phyloP scores from a whole-genome alignment of 2,888 invertebrate species.

The Cremastinae sp. region DNA sequence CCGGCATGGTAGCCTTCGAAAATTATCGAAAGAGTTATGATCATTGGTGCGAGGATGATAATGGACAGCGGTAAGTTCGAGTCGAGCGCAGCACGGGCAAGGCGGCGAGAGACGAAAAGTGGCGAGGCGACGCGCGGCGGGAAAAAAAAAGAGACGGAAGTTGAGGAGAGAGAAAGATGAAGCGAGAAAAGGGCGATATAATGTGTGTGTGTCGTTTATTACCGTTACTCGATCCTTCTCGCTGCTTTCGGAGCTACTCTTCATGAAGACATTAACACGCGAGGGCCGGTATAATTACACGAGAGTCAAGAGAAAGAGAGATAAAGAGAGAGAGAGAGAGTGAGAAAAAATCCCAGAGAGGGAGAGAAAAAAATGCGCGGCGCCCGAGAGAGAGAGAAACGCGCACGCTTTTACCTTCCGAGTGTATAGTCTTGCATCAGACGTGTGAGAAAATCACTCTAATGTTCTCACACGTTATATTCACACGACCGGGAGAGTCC shows the following conservation, averaged over 20 bases:
- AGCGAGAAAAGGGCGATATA: too few species aligned
- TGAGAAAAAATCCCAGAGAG: constrained; percentile 64
- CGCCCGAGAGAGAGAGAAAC: constrained; percentile 60
- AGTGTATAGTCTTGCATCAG: constrained; percentile 18
- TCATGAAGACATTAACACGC: constrained; percentile 75
- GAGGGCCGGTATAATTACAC: constrained; percentile 70
- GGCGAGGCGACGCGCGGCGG: constrained; percentile 24
- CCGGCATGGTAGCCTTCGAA: neutral
- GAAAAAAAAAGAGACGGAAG: neutral
- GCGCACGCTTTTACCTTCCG: constrained; percentile 21
- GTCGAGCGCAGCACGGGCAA: neutral
- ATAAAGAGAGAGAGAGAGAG: constrained; percentile 60
- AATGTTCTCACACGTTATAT: too few species aligned
- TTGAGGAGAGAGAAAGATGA: neutral
- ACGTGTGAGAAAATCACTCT: neutral
- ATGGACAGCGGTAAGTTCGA: neutral
- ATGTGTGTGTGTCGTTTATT: constrained; percentile 22
- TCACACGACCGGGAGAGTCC: too few species aligned
- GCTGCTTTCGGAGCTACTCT: constrained; percentile 47
- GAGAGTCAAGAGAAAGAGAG: constrained; percentile 26
- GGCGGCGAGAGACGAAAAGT: constrained; percentile 20
- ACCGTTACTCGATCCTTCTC: constrained; percentile 63
- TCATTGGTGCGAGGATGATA: constrained; percentile 39
- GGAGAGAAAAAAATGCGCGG: constrained; percentile 32
- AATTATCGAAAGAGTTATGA: constrained; percentile 29